Evolutionary conservation across 2,888 invertebrate genomes (phyloP).

Genomic region (Plutella xylostella): DNA sequence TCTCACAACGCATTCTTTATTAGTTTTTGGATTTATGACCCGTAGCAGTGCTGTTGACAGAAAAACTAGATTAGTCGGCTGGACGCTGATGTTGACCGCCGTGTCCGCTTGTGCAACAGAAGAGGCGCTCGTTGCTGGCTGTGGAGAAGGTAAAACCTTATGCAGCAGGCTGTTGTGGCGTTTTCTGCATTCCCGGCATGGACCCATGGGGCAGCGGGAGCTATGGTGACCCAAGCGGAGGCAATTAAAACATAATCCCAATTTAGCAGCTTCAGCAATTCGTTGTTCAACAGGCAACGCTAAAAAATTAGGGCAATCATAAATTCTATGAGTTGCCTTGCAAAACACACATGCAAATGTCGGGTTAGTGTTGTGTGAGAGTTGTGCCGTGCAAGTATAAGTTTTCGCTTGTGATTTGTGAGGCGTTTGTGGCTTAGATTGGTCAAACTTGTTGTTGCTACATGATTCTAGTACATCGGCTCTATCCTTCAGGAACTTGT

Average conservation of each 20-base stretch:
- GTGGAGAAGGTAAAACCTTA: too few species aligned
- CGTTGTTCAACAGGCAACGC: constrained; percentile 4
- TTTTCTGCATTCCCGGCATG: neutral
- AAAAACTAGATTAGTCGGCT: too few species aligned
- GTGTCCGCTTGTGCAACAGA: neutral
- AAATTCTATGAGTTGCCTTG: constrained; percentile 6
- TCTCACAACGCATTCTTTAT: constrained; percentile 6
- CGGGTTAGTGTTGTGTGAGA: neutral
- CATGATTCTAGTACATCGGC: constrained; percentile 12
- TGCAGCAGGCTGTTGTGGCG: neutral
- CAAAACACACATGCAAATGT: constrained; percentile 8
- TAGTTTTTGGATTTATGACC: constrained; percentile 15
- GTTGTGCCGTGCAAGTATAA: too few species aligned
- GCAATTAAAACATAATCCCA: constrained; percentile 9
- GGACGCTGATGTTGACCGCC: neutral
- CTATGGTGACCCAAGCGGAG: neutral
- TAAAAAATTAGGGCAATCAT: constrained; percentile 11
- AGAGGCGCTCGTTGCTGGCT: neutral
- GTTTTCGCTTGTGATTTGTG: too few species aligned
- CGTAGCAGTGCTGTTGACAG: constrained; percentile 15
- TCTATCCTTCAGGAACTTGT: constrained; percentile 9
- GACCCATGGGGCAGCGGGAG: neutral
- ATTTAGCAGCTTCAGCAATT: neutral
- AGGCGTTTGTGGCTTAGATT: too few species aligned
- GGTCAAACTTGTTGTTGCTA: constrained; percentile 1